phyloP scores from a whole-genome alignment of 2,888 invertebrate species.

The Corythucha ciliata region DNA sequence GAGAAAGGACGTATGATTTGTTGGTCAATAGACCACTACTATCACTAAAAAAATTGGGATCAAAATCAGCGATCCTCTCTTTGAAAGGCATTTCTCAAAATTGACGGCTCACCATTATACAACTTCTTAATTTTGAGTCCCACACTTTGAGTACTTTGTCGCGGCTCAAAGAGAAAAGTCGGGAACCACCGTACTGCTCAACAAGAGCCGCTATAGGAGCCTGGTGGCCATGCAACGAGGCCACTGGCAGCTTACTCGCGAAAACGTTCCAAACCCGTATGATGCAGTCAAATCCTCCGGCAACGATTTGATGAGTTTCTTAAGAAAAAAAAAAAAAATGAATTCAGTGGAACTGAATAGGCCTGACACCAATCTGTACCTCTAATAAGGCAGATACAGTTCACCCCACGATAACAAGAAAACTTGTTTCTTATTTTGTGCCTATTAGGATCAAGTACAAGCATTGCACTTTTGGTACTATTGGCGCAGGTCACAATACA shows the following conservation, averaged over 20 bases:
- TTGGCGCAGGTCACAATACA: conserved; percentile 24
- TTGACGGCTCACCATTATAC: conserved; percentile 50
- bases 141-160: conserved; percentile 68
- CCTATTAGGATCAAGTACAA: conserved; percentile 11
- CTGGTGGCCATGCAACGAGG: conserved; percentile 53
- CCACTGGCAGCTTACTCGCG: conserved; percentile 53
- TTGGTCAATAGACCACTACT: too few species aligned
- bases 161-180: conserved; percentile 61
- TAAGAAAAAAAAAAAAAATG: conserved; percentile 39
- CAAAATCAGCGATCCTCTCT: background rate
- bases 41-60: too few species aligned
- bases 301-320: conserved; percentile 47
- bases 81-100: background rate
- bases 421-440: conserved; percentile 16
- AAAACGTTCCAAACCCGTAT: conserved; percentile 68
- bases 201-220: conserved; percentile 57
- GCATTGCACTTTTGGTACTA: conserved; percentile 9
- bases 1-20: too few species aligned
- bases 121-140: conserved; percentile 56
- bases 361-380: conserved; percentile 8
- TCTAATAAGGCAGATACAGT: conserved; percentile 16
- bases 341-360: background rate
- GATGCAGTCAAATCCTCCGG: conserved; percentile 64
- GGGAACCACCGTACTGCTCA: conserved; percentile 55
- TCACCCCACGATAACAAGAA: conserved; percentile 13